Conservation (phyloP, 2,113 vertebrate genomes). For the Barnardius zonarius region DNA sequence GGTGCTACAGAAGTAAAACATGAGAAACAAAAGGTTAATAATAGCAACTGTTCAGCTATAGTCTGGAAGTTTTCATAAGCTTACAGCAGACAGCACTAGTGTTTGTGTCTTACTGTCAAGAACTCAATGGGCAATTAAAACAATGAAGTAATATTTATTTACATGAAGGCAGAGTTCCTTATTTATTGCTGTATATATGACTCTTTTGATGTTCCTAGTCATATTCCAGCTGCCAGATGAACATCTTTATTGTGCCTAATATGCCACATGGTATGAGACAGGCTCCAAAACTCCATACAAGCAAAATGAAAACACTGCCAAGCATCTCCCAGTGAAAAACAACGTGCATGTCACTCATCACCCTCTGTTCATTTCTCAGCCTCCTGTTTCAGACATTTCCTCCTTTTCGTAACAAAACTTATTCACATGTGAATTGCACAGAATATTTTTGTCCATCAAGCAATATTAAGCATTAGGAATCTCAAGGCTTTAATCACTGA, state of each 20-base stretch:
- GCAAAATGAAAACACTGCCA: conserved; percentile 44
- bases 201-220: conserved; percentile 61
- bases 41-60: background rate
- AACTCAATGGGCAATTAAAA: conserved; percentile 52
- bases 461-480: background rate
- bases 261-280: conserved; percentile 64
- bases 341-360: background rate
- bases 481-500: background rate
- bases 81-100: conserved; percentile 9
- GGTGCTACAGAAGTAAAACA: background rate
- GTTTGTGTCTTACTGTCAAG: conserved; percentile 24
- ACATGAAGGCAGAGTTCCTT: conserved; percentile 39
- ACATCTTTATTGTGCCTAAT: conserved; percentile 71
- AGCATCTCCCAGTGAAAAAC: conserved; percentile 40
- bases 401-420: background rate
- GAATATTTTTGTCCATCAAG: background rate
- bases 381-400: background rate
- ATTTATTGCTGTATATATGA: conserved; percentile 29
- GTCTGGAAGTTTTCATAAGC: background rate
- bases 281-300: conserved; percentile 46
- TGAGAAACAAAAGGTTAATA: background rate
- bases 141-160: conserved; percentile 45
- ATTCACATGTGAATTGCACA: background rate
- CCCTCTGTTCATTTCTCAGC: conserved; percentile 46
- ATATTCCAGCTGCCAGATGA: conserved; percentile 70